phyloP scores from a whole-genome alignment of 2,888 invertebrate species.

The Congeria kusceri region DNA sequence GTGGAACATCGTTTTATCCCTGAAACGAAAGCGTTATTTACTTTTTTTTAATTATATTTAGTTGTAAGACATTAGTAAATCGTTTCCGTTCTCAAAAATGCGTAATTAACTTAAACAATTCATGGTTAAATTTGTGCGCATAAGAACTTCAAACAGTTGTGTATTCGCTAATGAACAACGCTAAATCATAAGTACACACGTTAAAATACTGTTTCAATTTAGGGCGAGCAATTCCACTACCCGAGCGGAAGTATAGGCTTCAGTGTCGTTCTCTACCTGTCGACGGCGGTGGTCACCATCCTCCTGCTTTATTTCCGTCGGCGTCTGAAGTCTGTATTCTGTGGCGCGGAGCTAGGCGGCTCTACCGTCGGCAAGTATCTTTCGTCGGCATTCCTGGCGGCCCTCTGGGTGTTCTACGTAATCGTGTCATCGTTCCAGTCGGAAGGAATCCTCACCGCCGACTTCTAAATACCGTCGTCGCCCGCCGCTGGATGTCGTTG shows the following conservation, averaged over 20 bases:
- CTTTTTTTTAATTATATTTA: too few species aligned
- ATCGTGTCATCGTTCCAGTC: conserved; percentile 84
- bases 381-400: conserved; percentile 85
- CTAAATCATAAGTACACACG: too few species aligned
- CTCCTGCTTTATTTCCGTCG: conserved; percentile 86
- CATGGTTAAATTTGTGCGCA: too few species aligned
- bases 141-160: too few species aligned
- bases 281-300: conserved; percentile 86
- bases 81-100: too few species aligned
- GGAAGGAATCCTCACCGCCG: conserved; percentile 56
- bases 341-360: conserved; percentile 88
- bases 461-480: neutral
- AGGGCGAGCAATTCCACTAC: conserved; percentile 81
- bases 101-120: too few species aligned
- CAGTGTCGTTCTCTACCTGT: conserved; percentile 87
- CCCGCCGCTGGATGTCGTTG: too few species aligned
- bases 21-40: too few species aligned
- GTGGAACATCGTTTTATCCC: too few species aligned
- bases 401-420: conserved; percentile 87
- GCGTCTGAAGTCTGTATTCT: conserved; percentile 86
- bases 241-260: conserved; percentile 83
- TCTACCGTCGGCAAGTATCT: conserved; percentile 85
- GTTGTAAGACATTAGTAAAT: too few species aligned
- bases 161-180: too few species aligned
- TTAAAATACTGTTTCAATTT: conserved; percentile 54